A percentile compares a stretch with the other conserved stretches of the same genome.
Evolutionary conservation across 2,797 vertebrate species (phyloP).

Genomic region (Malurus splendens): DNA sequence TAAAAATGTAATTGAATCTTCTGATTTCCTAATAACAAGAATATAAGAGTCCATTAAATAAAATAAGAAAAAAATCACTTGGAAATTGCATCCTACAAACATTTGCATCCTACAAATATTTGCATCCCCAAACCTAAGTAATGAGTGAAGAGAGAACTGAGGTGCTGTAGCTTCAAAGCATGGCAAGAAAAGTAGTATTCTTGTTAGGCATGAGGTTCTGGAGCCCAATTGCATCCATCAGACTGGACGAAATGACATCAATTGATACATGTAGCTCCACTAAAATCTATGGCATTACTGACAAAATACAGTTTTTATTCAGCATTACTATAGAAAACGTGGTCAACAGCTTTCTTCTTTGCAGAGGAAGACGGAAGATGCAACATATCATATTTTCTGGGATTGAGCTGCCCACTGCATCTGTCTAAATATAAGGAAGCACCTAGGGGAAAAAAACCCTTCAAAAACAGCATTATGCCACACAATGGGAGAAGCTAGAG

Average conservation of each 20-base stretch:
- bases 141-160: background rate
- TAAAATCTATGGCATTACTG: background rate
- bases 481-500: background rate
- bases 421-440: background rate
- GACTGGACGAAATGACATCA: background rate
- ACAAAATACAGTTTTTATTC: background rate
- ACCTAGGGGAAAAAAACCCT: rapidly evolving
- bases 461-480: background rate
- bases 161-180: background rate
- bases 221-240: background rate
- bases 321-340: background rate
- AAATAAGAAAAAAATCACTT: background rate
- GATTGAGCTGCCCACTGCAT: background rate
- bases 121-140: background rate
- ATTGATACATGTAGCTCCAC: background rate
- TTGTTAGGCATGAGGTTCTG: background rate
- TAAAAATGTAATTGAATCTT: background rate
- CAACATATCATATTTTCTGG: background rate
- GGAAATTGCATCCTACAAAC: background rate
- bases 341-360: background rate
- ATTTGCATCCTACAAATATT: background rate
- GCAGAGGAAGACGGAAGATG: background rate
- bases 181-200: background rate
- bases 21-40: background rate
- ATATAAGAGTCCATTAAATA: background rate